These are phyloP conservation scores for Neodiprion virginianus DNA, from an alignment of 1,140 invertebrate species.

Conservation along the genomic window DNA sequence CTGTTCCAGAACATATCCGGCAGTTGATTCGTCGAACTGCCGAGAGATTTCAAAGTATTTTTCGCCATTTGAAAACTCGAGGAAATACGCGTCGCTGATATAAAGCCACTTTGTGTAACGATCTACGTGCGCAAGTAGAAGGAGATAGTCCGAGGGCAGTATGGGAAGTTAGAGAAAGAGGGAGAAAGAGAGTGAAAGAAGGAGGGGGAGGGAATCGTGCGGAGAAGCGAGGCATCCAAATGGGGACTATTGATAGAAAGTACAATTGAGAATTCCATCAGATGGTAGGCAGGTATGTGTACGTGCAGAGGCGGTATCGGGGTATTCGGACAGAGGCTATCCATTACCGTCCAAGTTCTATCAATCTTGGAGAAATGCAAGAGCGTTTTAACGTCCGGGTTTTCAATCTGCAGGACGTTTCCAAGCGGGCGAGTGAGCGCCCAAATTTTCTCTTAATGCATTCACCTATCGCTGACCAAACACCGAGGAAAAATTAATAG, in stretches of 20 bases:
- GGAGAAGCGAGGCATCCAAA: conserved; percentile 28
- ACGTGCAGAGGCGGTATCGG: conserved; percentile 29
- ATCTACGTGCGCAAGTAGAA: too few relatives aligned
- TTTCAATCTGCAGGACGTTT: conserved; percentile 27
- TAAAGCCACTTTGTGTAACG: too few relatives aligned
- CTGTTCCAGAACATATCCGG: too few relatives aligned
- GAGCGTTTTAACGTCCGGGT: neutral
- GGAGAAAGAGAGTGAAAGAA: too few relatives aligned
- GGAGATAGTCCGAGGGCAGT: too few relatives aligned
- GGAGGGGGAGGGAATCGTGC: conserved; percentile 1
- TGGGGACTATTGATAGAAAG: conserved; percentile 40
- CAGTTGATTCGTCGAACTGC: too few relatives aligned
- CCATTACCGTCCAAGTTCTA: conserved; percentile 48
- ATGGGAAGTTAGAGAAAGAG: too few relatives aligned
- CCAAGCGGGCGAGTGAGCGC: conserved; percentile 34
- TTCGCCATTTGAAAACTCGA: too few relatives aligned
- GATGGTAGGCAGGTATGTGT: conserved; percentile 35
- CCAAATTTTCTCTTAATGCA: conserved; percentile 47
- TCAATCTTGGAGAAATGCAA: conserved; percentile 42
- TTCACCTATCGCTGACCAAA: conserved; percentile 33
- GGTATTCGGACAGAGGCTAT: conserved; percentile 50
- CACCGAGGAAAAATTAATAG: conserved; percentile 47
- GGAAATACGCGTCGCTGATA: too few relatives aligned
- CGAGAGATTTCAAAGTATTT: too few relatives aligned
- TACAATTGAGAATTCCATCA: conserved; percentile 51